Evolutionary conservation across 2,888 invertebrate species (phyloP), one percentile per base, ranked within the genome.

Genomic region (Trissoscelio sp.): DNA sequence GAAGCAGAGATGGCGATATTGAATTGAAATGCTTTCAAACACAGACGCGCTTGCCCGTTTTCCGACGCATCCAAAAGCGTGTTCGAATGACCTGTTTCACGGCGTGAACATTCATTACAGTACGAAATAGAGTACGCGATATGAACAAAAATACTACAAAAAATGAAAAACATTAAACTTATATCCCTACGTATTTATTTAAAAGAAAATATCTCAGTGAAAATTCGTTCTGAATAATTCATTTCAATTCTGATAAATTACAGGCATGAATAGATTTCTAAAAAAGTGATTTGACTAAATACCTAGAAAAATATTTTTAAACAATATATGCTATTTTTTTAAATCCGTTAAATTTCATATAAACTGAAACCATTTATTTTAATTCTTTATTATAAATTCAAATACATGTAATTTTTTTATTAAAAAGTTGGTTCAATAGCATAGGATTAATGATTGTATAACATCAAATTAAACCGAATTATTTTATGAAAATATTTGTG

Each of bases 41-140:
- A 67, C 75, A 66, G 55, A 48, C 57, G 57, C 46, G 57, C 22
- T 62, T 53, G 62, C 72, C 24, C 70, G 51, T 72, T 72, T 53
- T 34, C 20, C 72, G 14, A 62, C 51, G 62, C 34, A 72, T 39
- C 60, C 62, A 46, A 72, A 72, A 73, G 62, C 42, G 11, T 55
- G 57, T 66, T 66, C 57, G 74, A 73, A 55, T 60, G 73, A 73
- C 66, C 70, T 62, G 66, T 74, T 82, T 70, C 79, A 79, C 83
- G 81, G 48, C 57, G 66, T 31, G 78, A 69, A 78, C 81, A 81
- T 83, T 83, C 69, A 78, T 83, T 82, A 80, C 66, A 69, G 75
- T 16, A 39, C 66, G 58, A 67, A 48, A 79, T 75, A 69, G 57
- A 79, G 57, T 53, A 58, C 18, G 34, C 53, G 66, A 28, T 53